Conservation (phyloP, 2,797 vertebrate species). For the Neomorphus geoffroyi region DNA sequence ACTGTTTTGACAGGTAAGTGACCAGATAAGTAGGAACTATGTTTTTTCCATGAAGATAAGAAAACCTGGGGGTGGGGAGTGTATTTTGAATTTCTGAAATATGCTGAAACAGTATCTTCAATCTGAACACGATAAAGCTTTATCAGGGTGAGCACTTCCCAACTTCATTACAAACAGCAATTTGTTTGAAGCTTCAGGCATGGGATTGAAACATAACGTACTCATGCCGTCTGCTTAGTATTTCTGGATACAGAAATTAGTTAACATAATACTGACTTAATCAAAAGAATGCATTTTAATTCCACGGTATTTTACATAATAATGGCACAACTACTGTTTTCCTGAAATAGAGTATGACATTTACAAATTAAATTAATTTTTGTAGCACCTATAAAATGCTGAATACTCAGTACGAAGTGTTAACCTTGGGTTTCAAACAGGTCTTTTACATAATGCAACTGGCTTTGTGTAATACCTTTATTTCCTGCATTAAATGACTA, state of each 20-base stretch:
- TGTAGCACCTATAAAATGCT: background rate
- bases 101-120: conserved; percentile 5
- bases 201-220: background rate
- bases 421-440: conserved; percentile 33
- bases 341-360: background rate
- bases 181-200: conserved; percentile 10
- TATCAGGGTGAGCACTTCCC: conserved; percentile 22
- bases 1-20: background rate
- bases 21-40: conserved; percentile 23
- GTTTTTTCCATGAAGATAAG: background rate
- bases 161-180: conserved; percentile 46
- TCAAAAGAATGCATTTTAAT: conserved; percentile 40
- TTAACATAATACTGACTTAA: background rate
- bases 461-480: conserved; percentile 12
- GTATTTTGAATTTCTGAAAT: conserved; percentile 33
- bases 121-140: conserved; percentile 34
- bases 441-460: background rate
- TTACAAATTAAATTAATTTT: conserved; percentile 34
- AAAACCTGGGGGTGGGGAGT: background rate
- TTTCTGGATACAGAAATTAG: background rate
- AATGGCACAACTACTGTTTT: background rate
- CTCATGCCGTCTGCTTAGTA: background rate
- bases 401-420: background rate
- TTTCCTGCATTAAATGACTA: background rate
- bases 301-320: conserved; percentile 5